These are phyloP conservation scores for Elgonia sp. DNA, from an alignment of 2,888 invertebrate species.

Conservation along the genomic window DNA sequence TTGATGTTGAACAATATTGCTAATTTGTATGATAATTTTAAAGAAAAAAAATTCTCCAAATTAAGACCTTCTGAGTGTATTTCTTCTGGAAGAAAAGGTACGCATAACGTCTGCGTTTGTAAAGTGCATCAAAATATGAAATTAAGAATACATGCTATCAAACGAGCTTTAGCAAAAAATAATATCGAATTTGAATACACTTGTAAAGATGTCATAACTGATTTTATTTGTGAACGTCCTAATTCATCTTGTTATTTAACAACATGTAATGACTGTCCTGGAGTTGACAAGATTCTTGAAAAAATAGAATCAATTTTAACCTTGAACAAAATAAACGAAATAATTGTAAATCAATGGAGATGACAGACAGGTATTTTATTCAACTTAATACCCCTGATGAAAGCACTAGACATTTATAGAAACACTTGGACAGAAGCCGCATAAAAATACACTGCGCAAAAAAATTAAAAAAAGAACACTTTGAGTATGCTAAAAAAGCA, in stretches of 20 bases:
- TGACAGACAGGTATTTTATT: slow-evolving; percentile 46
- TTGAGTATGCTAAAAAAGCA: too few species aligned
- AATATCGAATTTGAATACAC: neutral
- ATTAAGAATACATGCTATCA: slow-evolving; percentile 29
- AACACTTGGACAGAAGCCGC: neutral
- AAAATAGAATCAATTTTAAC: slow-evolving; percentile 27
- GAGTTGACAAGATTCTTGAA: slow-evolving; percentile 5
- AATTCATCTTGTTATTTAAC: slow-evolving; percentile 30
- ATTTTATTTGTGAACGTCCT: slow-evolving; percentile 44
- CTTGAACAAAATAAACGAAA: slow-evolving; percentile 19
- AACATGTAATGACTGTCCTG: slow-evolving; percentile 39
- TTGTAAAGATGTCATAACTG: slow-evolving; percentile 17
- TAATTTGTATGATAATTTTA: slow-evolving; percentile 30
- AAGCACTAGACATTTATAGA: too few species aligned
- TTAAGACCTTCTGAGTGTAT: slow-evolving; percentile 1
- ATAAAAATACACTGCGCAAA: neutral
- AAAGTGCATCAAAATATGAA: slow-evolving; percentile 48
- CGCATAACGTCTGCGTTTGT: slow-evolving; percentile 47
- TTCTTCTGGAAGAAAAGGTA: slow-evolving; percentile 17
- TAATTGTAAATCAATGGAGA: slow-evolving; percentile 40
- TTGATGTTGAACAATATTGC: slow-evolving; percentile 34
- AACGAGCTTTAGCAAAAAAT: neutral
- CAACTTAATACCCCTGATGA: too few species aligned
- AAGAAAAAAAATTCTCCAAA: slow-evolving; percentile 42
- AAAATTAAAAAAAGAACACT: too few species aligned